These are phyloP conservation scores for Sciaenops ocellatus DNA, from an alignment of 2,797 vertebrate species.

Conservation along the genomic window DNA sequence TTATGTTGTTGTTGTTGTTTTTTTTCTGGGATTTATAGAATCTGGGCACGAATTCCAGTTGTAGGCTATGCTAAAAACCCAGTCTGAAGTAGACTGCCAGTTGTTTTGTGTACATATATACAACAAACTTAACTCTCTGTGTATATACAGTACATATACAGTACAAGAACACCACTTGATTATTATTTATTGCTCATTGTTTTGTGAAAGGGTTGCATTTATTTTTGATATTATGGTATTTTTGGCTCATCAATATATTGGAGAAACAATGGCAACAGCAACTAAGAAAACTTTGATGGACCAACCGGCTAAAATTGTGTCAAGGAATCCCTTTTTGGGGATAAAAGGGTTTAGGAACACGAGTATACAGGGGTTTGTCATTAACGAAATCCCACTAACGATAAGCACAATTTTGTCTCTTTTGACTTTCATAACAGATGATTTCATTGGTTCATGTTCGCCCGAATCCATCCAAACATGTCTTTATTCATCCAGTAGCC, in stretches of 20 bases:
- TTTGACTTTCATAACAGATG: slow-evolving; percentile 58
- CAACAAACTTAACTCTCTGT: slow-evolving; percentile 80
- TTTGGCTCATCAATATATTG: slow-evolving; percentile 80
- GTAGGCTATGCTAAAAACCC: slow-evolving; percentile 71
- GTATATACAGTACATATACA: slow-evolving; percentile 88
- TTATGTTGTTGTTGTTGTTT: slow-evolving; percentile 73
- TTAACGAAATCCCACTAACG: slow-evolving; percentile 48
- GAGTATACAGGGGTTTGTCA: slow-evolving; percentile 55
- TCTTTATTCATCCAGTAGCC: slow-evolving; percentile 66
- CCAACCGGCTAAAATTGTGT: slow-evolving; percentile 74
- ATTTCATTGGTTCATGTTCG: slow-evolving; percentile 26
- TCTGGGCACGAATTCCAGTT: slow-evolving; percentile 71
- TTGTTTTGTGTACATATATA: slow-evolving; percentile 84
- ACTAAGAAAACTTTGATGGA: slow-evolving; percentile 73
- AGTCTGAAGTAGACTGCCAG: slow-evolving; percentile 74
- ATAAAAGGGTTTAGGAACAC: slow-evolving; percentile 26
- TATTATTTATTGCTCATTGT: slow-evolving; percentile 89
- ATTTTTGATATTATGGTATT: slow-evolving; percentile 88
- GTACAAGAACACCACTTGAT: slow-evolving; percentile 84
- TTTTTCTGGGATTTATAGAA: slow-evolving; percentile 70
- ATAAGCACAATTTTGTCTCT: slow-evolving; percentile 82
- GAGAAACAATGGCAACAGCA: slow-evolving; percentile 68
- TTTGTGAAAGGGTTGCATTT: slow-evolving; percentile 89
- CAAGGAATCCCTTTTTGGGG: slow-evolving; percentile 57
- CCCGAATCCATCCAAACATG: slow-evolving; percentile 52